These are phyloP conservation scores for Crotalus viridis DNA, from an alignment of 2,113 vertebrate species.

Conservation along the genomic window DNA sequence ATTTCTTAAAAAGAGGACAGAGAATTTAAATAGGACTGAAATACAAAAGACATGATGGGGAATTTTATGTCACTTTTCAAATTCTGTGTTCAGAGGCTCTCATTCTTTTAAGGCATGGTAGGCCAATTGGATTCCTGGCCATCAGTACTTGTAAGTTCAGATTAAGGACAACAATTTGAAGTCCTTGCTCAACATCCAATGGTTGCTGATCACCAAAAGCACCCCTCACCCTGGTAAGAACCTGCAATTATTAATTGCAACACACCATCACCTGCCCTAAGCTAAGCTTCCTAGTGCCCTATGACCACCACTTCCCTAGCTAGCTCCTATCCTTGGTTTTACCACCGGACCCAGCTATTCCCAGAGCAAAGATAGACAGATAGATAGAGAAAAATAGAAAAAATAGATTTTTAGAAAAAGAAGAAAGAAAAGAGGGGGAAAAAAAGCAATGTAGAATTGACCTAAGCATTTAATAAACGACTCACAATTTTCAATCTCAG, in stretches of 20 bases:
- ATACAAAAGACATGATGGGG: background rate
- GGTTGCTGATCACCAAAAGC: background rate
- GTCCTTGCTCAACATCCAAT: no score
- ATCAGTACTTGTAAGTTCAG: no score
- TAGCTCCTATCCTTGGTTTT: background rate
- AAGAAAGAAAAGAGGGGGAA: background rate
- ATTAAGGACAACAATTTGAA: background rate
- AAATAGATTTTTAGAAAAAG: background rate
- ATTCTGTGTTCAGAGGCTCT: background rate
- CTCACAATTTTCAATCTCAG: background rate
- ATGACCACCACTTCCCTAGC: background rate
- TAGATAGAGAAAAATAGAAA: background rate
- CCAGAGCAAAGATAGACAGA: background rate
- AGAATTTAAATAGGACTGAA: background rate
- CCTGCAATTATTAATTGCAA: background rate
- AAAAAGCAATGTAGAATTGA: background rate
- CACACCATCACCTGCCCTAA: background rate
- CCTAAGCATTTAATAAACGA: background rate
- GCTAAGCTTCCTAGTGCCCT: background rate
- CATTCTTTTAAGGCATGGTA: background rate
- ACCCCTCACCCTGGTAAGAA: background rate
- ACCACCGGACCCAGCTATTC: conserved; percentile 31
- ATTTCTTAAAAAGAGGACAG: background rate
- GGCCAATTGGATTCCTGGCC: background rate
- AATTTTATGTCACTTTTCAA: background rate